Percentiles rank a stretch among this genome's conserved stretches.
Evolutionary conservation across 2,888 invertebrate genomes (phyloP).

Genomic region (Strigamia transsilvanica): DNA sequence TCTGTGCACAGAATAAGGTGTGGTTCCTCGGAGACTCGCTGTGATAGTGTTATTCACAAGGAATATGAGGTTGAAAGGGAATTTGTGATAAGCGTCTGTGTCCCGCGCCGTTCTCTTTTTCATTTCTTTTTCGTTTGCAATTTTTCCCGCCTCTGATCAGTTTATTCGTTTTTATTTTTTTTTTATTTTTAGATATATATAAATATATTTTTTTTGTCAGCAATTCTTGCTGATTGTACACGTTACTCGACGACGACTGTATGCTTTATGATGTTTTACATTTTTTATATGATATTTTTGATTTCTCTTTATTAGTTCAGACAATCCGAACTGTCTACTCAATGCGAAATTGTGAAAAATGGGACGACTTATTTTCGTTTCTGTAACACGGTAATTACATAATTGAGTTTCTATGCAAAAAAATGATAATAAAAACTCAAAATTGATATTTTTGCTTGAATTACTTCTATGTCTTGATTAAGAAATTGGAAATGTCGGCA

Average conservation of each 20-base stretch:
- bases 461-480: no score
- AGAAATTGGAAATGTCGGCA: no score
- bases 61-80: constrained; percentile 49
- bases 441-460: no score
- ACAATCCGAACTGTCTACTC: not conserved
- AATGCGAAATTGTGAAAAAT: not conserved
- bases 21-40: constrained; percentile 41
- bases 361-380: not conserved
- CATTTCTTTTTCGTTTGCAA: constrained; percentile 24
- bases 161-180: constrained; percentile 5
- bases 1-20: constrained; percentile 42
- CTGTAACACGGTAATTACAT: not conserved
- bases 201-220: not conserved
- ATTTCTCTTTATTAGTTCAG: constrained; percentile 12
- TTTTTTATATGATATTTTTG: not conserved
- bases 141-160: not conserved
- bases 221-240: constrained; percentile 13
- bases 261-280: not conserved
- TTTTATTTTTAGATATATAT: not conserved
- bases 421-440: no score
- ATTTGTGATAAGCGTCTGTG: constrained; percentile 46
- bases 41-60: constrained; percentile 46
- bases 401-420: no score
- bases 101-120: constrained; percentile 24
- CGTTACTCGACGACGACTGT: not conserved